Evolutionary conservation across 2,888 invertebrate genomes (phyloP).

Genomic region (Helobdella robusta): DNA sequence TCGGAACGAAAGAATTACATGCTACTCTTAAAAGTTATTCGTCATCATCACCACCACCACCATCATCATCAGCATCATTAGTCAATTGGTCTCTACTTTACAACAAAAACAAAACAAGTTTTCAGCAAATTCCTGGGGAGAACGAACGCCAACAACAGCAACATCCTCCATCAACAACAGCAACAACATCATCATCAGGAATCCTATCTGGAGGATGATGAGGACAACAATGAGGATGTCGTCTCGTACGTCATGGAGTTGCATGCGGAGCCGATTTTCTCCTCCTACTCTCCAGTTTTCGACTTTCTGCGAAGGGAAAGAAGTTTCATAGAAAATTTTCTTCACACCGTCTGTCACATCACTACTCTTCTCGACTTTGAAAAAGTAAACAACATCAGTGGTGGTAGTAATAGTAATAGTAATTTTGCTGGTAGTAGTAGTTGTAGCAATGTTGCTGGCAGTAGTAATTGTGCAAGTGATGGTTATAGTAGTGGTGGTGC

Average conservation of each 20-base stretch:
- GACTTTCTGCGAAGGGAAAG: slow-evolving; percentile 44
- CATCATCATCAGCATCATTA: too few relatives aligned
- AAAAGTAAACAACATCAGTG: slow-evolving; percentile 27
- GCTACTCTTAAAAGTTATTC: too few relatives aligned
- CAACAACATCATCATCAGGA: too few relatives aligned
- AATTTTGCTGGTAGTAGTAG: background rate
- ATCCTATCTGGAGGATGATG: too few relatives aligned
- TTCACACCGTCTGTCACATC: slow-evolving; percentile 45
- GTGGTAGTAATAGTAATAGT: slow-evolving; percentile 19
- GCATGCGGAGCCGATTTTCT: slow-evolving; percentile 36
- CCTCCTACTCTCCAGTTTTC: slow-evolving; percentile 40
- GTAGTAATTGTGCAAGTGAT: background rate
- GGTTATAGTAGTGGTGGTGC: background rate
- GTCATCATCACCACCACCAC: too few relatives aligned
- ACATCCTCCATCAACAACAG: too few relatives aligned
- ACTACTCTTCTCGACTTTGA: slow-evolving; percentile 43
- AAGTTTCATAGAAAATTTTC: slow-evolving; percentile 44
- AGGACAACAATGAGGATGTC: too few relatives aligned
- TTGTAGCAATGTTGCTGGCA: background rate
- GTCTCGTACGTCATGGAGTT: background rate
- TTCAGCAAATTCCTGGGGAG: too few relatives aligned
- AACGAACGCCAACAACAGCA: too few relatives aligned
- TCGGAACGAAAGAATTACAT: slow-evolving; percentile 42
- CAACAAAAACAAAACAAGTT: too few relatives aligned
- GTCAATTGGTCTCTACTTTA: too few relatives aligned